Evolutionary conservation across 2,888 invertebrate species (phyloP).

Genomic region (Drosophila multiciliata): DNA sequence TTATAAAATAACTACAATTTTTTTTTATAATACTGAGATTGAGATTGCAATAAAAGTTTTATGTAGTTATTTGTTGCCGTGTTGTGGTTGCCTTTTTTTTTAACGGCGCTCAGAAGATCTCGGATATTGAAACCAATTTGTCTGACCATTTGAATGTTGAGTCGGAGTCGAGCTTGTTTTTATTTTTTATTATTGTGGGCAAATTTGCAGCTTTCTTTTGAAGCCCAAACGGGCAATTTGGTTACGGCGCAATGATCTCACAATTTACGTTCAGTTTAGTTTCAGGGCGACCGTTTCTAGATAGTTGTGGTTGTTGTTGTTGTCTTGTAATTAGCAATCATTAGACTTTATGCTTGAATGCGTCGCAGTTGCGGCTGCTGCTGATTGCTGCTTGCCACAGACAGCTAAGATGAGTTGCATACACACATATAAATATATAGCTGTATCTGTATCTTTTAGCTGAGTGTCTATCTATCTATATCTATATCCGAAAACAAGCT

Average conservation of each 20-base stretch:
- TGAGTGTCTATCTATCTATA: constrained; percentile 26
- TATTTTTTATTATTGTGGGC: constrained; percentile 23
- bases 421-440: constrained; percentile 11
- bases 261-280: constrained; percentile 31
- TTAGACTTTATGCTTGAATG: constrained; percentile 77
- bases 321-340: constrained; percentile 75
- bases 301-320: constrained; percentile 27
- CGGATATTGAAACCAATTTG: constrained; percentile 41
- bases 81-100: constrained; percentile 6
- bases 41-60: constrained; percentile 15
- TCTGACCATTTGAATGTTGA: constrained; percentile 37
- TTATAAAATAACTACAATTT: constrained; percentile 1
- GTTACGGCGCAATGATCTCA: constrained; percentile 71
- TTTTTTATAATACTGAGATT: constrained; percentile 1
- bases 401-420: constrained; percentile 53
- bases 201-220: constrained; percentile 52
- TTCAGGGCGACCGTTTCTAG: constrained; percentile 24
- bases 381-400: constrained; percentile 13
- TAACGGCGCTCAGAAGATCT: constrained; percentile 3
- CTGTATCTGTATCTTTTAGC: constrained; percentile 31
- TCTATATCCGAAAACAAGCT: constrained; percentile 52
- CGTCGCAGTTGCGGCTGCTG: constrained; percentile 53
- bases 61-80: constrained; percentile 11
- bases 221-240: constrained; percentile 48
- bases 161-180: neutral